Base-by-base conservation (phyloP, 2,797 vertebrate species). In the Labroides dimidiatus region DNA sequence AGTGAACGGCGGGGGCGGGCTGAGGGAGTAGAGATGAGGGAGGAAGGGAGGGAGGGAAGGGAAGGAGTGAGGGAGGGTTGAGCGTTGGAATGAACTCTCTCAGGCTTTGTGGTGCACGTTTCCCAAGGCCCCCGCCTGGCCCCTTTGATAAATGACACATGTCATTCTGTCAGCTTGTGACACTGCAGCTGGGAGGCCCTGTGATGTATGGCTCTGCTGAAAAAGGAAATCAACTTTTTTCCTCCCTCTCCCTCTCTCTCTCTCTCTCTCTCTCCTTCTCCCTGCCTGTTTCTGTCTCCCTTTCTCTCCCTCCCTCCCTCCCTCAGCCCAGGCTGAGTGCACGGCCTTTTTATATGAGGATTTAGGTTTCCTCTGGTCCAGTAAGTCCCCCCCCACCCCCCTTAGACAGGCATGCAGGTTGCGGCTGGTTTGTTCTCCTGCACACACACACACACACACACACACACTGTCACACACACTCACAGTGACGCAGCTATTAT, bases 121-220 rank as follows among this genome's bases (percentile, higher is more conserved):
- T 98, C 96, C 96, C 96, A 96, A 97, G 96, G 96, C 96, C 96
- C 93, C 93, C 89, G 95, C 93, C 95, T 96, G 96, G 96, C 96
- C 96, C 94, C 96, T 97, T 96, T 98, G 97, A 98, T 98, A 97
- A 98, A 98, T 98, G 97, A 98, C 97, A 98, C 96, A 95, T 95
- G 96, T 97, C 97, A 98, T 98, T 98, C 97, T 98, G 97, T 98
- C 97, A 96, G 95, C 91, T 95, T 93, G 95, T 97, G 96, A 97
- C 96, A 96, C 94, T 94, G 95, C 96, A 96, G 96, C 96, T 97
- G 97, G 96, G 96, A 96, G 95, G 95, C 94, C 95, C 58, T 77
- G 93, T 97, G 96, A 98, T 98, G 93, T 95, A 98, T 96, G 94
- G 95, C 94, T 94, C 93, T 80, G 91, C 94, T 96, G 95, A 95